Evolutionary conservation across 2,113 vertebrate genomes (phyloP), one percentile per base, ranked within the genome.

Genomic region (Ophthalmolycus amberensis): DNA sequence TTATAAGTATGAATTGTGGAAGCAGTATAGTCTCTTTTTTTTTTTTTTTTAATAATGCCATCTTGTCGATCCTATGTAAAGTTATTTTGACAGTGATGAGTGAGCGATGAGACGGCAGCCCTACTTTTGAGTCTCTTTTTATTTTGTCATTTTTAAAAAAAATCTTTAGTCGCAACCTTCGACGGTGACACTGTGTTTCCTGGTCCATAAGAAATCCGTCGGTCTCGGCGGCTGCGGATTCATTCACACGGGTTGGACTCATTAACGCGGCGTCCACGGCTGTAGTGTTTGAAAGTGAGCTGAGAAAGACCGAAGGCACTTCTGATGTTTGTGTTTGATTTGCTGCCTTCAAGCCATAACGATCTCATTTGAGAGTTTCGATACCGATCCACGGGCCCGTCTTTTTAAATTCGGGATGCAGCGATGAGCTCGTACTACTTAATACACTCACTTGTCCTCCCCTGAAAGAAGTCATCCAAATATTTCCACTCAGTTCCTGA

Each of bases 111-210:
- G 42, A 64, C 60, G 18, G 50, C 71, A 76, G 37, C 58, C 56
- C 44, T 78, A 58, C 74, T 79, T 79, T 89, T 27, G 69, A 84
- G 44, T 84, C 62, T 65, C 80, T 87, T 89, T 91, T 89, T 88
- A 75, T 18, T 71, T 63, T 86, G 27, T 77, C 80, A 5, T 87
- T 75, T 48, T 52, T 3, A 22, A 34, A 34, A 46, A 11, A 42
- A 42, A 75, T 81, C 76, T 48, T 85, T 88, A 75, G 74, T 80
- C 6, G 80, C 4, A 32, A 75, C 20, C 64, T 71, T 89, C 58
- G 56, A 76, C 74, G 50, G 88, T 75, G 48, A 72, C 74, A 46
- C 66, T 71, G 54, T 79, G 81, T 86, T 82, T 76, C 15, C 67
- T 74, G 4, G 86, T 88, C 62, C 46, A 52, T 78, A 76, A 38